Evolutionary conservation across 2,113 vertebrate species (phyloP), one percentile per base, ranked within the genome.

Genomic region (Sakesphorus luctuosus): DNA sequence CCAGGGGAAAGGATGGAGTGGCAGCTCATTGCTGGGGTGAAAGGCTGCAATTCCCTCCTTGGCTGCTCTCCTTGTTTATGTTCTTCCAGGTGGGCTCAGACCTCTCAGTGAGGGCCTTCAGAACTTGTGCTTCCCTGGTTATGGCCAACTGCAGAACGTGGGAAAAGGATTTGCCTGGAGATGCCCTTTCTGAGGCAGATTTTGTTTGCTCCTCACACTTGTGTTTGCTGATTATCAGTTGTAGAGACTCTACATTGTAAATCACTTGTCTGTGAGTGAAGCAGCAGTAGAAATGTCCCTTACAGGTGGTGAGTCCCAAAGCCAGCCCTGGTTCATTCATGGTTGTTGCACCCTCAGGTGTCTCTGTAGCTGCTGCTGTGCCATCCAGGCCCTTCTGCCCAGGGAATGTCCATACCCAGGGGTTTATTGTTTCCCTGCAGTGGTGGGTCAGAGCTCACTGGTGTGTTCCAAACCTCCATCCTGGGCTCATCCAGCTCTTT

Each of bases 301-400:
- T 35, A 17, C 16, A 6, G 43, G 16, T 28, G n/a, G 15, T 28
- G 7, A 21, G 43, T 19, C 35, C 50, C 33, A 9, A 38, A 14
- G 28, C 7, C 50, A 36, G 36, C 16, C 31, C 12, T 44, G 6
- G 19, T 20, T 28, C 3, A 2, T 20, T 28, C 3, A 2, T 18
- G 20, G 26, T 40, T 67, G 21, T 9, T 31, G 36, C 43, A 10
- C 21, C 35, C 15, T 31, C 38, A 11, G 43, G 25, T 61, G n/a
- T 49, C n/a, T 40, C 6, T 1, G 5, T 23, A 3, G 2, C 8
- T 5, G 9, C 33, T 52, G 18, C 61, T 2, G 1, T 31, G 47
- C 55, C 53, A 2, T 2, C 44, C 1, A 4, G 23, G 53, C 33
- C 46, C 6, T 1, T 0, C 14, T 20, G 59, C 18, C 40, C 6